Percentiles rank a stretch among this genome's conserved stretches.
These are phyloP conservation scores for Sarcophaga caerulescens DNA, from an alignment of 2,888 invertebrate species.

Conservation along the genomic window DNA sequence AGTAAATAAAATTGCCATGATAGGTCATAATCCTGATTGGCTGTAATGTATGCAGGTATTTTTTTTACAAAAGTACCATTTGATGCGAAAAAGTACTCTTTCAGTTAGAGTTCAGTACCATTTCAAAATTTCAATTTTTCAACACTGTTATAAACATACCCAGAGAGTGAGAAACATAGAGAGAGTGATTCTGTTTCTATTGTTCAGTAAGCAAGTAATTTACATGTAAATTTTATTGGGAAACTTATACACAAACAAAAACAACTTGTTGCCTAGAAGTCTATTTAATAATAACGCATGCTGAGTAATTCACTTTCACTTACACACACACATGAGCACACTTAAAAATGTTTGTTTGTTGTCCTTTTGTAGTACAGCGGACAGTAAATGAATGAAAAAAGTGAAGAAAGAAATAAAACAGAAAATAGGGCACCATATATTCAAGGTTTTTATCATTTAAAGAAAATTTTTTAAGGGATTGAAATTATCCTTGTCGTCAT, in stretches of 20 bases:
- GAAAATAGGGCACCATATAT: slow-evolving; percentile 6
- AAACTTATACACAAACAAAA: not conserved
- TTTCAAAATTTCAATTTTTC: too few relatives aligned
- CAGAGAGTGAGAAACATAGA: not conserved
- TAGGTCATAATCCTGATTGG: too few relatives aligned
- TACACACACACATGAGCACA: not conserved
- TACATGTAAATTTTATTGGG: slow-evolving; percentile 10
- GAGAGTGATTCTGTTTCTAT: not conserved
- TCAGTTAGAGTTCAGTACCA: too few relatives aligned
- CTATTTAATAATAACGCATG: slow-evolving; percentile 12
- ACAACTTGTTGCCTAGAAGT: slow-evolving; percentile 57
- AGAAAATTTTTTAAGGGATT: slow-evolving; percentile 20
- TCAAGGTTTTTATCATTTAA: slow-evolving; percentile 34
- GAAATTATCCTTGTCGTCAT: slow-evolving; percentile 51
- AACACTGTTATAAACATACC: too few relatives aligned
- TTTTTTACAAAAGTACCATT: too few relatives aligned
- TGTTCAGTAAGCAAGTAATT: not conserved
- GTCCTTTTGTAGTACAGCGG: not conserved
- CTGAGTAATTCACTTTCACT: not conserved
- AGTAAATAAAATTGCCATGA: too few relatives aligned
- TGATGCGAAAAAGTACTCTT: too few relatives aligned
- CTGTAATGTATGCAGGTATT: too few relatives aligned
- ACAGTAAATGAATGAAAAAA: not conserved
- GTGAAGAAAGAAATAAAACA: not conserved
- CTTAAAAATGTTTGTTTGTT: not conserved